Base-by-base conservation (phyloP, 1,140 invertebrate species). In the Meloidogyne floridensis region DNA sequence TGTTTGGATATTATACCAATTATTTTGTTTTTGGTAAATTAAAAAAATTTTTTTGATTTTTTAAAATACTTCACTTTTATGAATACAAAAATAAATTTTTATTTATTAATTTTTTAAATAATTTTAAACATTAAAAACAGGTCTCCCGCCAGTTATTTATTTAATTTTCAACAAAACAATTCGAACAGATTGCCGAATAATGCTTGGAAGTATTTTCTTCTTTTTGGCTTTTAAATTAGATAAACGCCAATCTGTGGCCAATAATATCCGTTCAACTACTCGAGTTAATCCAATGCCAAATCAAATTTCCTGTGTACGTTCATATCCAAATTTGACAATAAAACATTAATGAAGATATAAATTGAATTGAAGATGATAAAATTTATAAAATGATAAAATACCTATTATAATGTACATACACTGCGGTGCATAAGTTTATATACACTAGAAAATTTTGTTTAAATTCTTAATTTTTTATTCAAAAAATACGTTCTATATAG, bases 21-120 rank as follows among this genome's bases (percentile, higher is more conserved):
- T 77, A 77, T 77, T 77, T 77, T 32, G 69, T 77, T 32, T 77
- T 77, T 54, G 75, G 75, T 77, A 75, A 74, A 10, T 74, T 4
- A 75, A 43, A 76, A 56, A 20, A 3, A 7, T n/a, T 18, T 20
- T n/a, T 76, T 54, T 20, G 20, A 20, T 20, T 20, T 20, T 73
- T 59, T 11, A 15, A 5, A 15, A 59, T 59, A 0, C 3, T 59
- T 59, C 0, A 53, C 9, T 53, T 8, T 53, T 53, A 8, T 53
- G 9, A 2, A 53, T 2, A 53, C 6, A 4, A 32, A 32, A 32
- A 32, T 32, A 32, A 32, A 32, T 2, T 32, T 32, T 32, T 32
- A 32, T 32, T 32, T 32, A 32, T 32, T 32, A 0, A 32, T 32
- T 32, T 32, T 32, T 51, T 1, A 53, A 53, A 15, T 59, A 59